Percentiles rank a stretch among this genome's conserved stretches.
Conservation (phyloP, 1,140 invertebrate species). For the Leguminivora glycinivorella region DNA sequence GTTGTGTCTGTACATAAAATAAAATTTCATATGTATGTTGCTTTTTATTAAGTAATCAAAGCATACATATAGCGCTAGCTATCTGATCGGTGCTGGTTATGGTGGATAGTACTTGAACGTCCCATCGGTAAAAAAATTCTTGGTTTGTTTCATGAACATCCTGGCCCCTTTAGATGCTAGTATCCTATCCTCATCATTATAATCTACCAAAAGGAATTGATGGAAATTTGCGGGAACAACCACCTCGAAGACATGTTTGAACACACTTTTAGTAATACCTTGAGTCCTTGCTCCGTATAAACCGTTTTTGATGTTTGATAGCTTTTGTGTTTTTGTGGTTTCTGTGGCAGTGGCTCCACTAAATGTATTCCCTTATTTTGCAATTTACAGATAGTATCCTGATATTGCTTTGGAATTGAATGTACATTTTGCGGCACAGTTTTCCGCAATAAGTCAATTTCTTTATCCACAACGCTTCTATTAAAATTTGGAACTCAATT, state of each 20-base stretch:
- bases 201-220: background rate
- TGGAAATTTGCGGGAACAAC: conserved; percentile 6
- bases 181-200: conserved; percentile 11
- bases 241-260: background rate
- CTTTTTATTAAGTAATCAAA: conserved; percentile 2
- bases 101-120: background rate
- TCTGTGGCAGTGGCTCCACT: background rate
- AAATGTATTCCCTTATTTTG: conserved; percentile 8
- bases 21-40: conserved; percentile 14
- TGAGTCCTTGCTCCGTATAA: conserved; percentile 8
- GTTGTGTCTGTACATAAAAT: too few species aligned
- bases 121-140: conserved; percentile 8
- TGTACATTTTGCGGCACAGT: conserved; percentile 4
- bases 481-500: conserved; percentile 19
- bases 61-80: conserved; percentile 4
- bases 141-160: background rate
- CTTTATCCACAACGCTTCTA: conserved; percentile 14
- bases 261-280: conserved; percentile 12
- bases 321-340: too few species aligned
- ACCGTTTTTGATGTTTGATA: conserved; percentile 8
- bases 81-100: conserved; percentile 8
- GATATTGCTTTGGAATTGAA: conserved; percentile 12
- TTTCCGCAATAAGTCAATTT: conserved; percentile 17
- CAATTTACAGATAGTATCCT: conserved; percentile 17
- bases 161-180: conserved; percentile 4